Conservation (phyloP, 1,140 invertebrate species). For the Leptoteleia sp. region DNA sequence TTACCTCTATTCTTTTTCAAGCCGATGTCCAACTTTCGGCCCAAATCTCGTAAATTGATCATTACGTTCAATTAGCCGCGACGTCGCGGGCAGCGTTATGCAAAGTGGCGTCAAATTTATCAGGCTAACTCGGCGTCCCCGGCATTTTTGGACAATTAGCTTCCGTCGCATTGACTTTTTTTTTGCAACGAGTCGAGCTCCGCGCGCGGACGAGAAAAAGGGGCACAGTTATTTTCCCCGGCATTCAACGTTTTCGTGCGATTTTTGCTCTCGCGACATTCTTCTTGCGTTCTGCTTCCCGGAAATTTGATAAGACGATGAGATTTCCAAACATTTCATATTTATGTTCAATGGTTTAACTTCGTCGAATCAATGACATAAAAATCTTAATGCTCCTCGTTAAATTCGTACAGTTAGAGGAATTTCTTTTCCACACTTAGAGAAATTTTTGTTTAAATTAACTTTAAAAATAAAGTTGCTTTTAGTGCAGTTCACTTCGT, state of each 20-base stretch:
- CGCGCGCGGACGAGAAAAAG: constrained; percentile 18
- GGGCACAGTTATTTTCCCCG: constrained; percentile 8
- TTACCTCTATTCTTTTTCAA: constrained; percentile 40
- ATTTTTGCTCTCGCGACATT: constrained; percentile 7
- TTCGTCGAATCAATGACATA: constrained; percentile 30
- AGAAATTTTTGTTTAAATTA: no score
- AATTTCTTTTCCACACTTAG: no score
- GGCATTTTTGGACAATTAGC: constrained; percentile 52
- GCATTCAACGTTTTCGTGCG: constrained; percentile 17
- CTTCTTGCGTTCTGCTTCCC: constrained; percentile 6
- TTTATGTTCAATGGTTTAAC: constrained; percentile 25
- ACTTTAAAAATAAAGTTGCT: no score
- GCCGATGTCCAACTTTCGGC: neutral
- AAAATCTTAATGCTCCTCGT: no score
- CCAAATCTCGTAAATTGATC: constrained; percentile 26
- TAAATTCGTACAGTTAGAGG: no score
- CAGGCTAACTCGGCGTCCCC: neutral
- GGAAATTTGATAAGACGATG: constrained; percentile 22
- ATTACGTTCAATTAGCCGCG: constrained; percentile 36
- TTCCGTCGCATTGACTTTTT: constrained; percentile 28
- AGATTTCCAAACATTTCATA: constrained; percentile 31
- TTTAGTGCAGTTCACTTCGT: no score
- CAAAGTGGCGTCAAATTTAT: constrained; percentile 36
- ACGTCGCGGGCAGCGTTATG: constrained; percentile 20
- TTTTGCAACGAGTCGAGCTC: neutral